These are phyloP conservation scores for Passer domesticus DNA, from an alignment of 2,113 vertebrate species.

Conservation along the genomic window DNA sequence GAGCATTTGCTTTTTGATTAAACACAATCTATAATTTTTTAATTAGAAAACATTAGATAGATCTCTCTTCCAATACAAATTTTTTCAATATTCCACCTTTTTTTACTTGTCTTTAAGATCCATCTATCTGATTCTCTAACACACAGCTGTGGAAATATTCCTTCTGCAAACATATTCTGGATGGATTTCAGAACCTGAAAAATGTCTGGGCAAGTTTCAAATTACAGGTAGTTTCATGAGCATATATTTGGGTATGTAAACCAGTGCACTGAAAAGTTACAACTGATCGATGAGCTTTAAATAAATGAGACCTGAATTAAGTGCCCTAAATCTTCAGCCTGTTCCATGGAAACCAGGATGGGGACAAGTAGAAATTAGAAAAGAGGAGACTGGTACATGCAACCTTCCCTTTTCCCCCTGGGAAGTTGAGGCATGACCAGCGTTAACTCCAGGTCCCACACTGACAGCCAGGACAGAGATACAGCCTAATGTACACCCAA, in stretches of 20 bases:
- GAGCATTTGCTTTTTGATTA: background rate
- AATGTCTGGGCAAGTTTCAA: background rate
- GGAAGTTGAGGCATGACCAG: background rate
- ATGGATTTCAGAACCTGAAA: background rate
- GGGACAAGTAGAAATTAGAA: background rate
- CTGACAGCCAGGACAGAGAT: background rate
- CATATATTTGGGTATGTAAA: background rate
- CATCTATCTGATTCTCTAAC: background rate
- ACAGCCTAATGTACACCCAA: background rate
- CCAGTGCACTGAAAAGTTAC: background rate
- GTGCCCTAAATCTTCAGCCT: background rate
- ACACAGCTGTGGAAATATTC: background rate
- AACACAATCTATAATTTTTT: accelerated
- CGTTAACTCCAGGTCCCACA: background rate
- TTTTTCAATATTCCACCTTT: background rate
- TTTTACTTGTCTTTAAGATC: background rate
- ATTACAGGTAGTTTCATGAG: background rate
- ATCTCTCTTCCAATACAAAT: background rate
- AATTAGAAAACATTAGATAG: background rate
- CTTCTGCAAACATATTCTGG: background rate
- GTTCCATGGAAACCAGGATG: background rate
- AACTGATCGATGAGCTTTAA: background rate
- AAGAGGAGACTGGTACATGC: background rate
- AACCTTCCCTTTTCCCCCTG: background rate
- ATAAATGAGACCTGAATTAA: background rate